These are phyloP conservation scores for Pipistrellus nathusii DNA, from an alignment of 2,797 vertebrate genomes.

Conservation along the genomic window DNA sequence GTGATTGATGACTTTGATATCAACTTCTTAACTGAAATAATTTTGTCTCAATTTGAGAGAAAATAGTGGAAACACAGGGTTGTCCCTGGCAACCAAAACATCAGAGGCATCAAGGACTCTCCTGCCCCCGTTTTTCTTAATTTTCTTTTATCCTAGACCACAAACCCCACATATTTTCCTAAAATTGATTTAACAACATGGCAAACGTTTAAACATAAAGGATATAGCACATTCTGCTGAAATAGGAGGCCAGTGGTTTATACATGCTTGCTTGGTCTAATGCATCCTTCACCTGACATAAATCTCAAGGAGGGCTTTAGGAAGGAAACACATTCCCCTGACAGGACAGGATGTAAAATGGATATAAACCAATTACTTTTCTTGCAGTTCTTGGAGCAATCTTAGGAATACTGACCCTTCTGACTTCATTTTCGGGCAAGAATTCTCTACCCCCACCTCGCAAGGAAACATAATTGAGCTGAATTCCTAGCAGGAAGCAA, in stretches of 20 bases:
- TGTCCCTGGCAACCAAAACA: background rate
- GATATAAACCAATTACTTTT: constrained; percentile 66
- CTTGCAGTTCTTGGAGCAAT: constrained; percentile 40
- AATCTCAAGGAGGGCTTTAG: constrained; percentile 33
- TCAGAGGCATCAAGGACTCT: background rate
- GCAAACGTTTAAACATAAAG: constrained; percentile 42
- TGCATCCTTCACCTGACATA: constrained; percentile 11
- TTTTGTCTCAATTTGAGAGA: constrained; percentile 68
- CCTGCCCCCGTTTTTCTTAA: background rate
- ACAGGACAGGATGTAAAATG: constrained; percentile 28
- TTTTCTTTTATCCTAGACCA: background rate
- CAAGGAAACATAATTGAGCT: constrained; percentile 65
- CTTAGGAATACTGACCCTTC: constrained; percentile 70
- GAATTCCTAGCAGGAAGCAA: constrained; percentile 43
- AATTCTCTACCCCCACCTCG: background rate
- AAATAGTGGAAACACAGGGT: constrained; percentile 20
- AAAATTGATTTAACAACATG: constrained; percentile 49
- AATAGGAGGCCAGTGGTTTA: background rate
- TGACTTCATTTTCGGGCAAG: constrained; percentile 70
- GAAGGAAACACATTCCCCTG: constrained; percentile 56
- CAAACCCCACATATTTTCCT: constrained; percentile 35
- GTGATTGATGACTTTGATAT: constrained; percentile 66
- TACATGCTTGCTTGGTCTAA: constrained; percentile 44
- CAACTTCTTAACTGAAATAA: constrained; percentile 67
- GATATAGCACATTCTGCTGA: background rate